phyloP scores from a whole-genome alignment of 2,113 vertebrate species.

The Ctenomys sociabilis region DNA sequence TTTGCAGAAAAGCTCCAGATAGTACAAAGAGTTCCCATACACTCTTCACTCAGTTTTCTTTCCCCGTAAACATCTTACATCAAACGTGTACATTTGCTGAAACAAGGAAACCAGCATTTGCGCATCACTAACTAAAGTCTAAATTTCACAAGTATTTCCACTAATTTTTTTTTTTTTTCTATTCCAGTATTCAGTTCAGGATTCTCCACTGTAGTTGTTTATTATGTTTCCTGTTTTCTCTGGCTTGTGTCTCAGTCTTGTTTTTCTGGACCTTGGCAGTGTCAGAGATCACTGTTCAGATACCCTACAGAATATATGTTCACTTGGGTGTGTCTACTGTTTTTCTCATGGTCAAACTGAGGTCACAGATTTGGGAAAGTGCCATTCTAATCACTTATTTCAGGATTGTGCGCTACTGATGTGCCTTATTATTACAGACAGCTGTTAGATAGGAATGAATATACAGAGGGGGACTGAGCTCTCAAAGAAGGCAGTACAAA shows the following conservation, averaged over 20 bases:
- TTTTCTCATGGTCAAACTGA: not conserved
- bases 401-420: not conserved
- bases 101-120: not conserved
- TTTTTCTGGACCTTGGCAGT: constrained; percentile 2
- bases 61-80: not conserved
- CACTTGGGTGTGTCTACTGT: not conserved
- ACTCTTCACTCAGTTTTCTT: not conserved
- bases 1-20: not conserved
- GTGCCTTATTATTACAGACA: not conserved
- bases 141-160: not conserved
- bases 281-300: not conserved
- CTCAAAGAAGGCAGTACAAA: not conserved
- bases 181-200: not conserved
- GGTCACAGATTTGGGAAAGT: not conserved
- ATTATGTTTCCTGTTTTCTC: not conserved
- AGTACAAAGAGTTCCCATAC: not conserved
- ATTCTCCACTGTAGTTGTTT: not conserved
- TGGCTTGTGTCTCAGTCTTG: not conserved
- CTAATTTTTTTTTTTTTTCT: not conserved
- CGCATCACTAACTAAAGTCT: not conserved
- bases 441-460: not conserved
- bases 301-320: not conserved
- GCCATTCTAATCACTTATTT: not conserved
- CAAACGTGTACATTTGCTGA: not conserved
- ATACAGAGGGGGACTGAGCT: not conserved